Percentiles rank a stretch among this genome's conserved stretches.
Conservation (phyloP, 2,113 vertebrate species). For the Herpetotheres cachinnans region DNA sequence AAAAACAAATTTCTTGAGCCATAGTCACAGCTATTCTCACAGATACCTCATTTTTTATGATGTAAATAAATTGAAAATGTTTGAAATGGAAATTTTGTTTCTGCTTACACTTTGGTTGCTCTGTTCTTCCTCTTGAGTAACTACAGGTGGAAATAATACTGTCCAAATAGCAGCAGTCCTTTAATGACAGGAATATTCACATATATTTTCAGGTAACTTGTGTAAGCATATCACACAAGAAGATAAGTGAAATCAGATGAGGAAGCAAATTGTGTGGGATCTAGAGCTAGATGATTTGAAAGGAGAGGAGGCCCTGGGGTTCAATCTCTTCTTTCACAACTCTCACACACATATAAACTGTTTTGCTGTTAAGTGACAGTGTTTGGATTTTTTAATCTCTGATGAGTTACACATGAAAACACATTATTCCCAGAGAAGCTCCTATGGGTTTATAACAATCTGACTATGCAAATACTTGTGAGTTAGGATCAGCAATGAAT, state of each 20-base stretch:
- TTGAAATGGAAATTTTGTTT: not conserved
- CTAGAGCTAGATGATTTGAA: not conserved
- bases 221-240: not conserved
- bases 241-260: not conserved
- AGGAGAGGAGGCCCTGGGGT: not conserved
- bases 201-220: not conserved
- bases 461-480: not conserved
- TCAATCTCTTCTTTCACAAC: not conserved
- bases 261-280: not conserved
- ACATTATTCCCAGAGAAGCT: not conserved
- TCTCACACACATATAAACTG: not conserved
- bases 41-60: not conserved
- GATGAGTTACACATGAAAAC: not conserved
- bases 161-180: not conserved
- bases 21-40: not conserved
- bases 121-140: not conserved
- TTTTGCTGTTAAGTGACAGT: not conserved
- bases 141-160: not conserved
- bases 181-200: not conserved
- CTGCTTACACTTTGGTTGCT: not conserved
- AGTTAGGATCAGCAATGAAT: not conserved
- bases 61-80: not conserved
- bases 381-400: not conserved
- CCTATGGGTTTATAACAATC: not conserved
- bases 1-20: not conserved